Evolutionary conservation across 2,113 vertebrate genomes (phyloP), one percentile per base, ranked within the genome.

Genomic region (Amia ocellicauda): DNA sequence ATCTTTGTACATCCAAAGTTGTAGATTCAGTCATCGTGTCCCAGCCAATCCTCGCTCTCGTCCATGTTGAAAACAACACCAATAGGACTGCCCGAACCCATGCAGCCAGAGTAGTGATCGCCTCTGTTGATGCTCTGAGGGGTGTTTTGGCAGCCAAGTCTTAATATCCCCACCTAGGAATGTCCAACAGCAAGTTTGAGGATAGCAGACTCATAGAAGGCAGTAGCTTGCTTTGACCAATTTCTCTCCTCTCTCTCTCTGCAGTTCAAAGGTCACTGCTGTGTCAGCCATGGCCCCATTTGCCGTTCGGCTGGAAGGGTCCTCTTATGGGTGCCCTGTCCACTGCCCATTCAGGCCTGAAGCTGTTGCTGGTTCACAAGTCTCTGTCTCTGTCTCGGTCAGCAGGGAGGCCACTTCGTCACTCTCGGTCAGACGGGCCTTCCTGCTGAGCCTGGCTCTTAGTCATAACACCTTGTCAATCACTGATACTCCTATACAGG

Each of bases 381-480:
- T 31, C n/a, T 2, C 60, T 70, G 10, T 69, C 64, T 66, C 62
- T 58, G 24, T 45, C 41, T 55, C 20, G 20, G 64, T 55, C 58
- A 58, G 27, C 51, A 20, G 20, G 51, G 51, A 53, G 23, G 20
- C 51, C n/a, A n/a, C 51, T 67, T 8, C 19, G 31, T 60, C 14
- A 24, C 10, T 59, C 31, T 40, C 63, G 27, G 57, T 7, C 63
- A 20, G 5, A 8, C 51, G 14, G 7, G 20, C 51, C 10, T 52
- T 36, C 68, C 62, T 36, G 74, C 77, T 67, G 57, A 68, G 66
- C 22, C 26, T 26, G 64, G 28, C 3, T 0, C 53, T 60, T 66
- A 61, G 90, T 97, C 93, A 97, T 88, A 95, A 83, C 0, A 88
- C 89, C 72, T 95, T 97, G 76, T 98, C 94, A 71, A 97, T 93